These are phyloP conservation scores for Bujurquina vittata DNA, from an alignment of 2,113 vertebrate species.

Conservation along the genomic window DNA sequence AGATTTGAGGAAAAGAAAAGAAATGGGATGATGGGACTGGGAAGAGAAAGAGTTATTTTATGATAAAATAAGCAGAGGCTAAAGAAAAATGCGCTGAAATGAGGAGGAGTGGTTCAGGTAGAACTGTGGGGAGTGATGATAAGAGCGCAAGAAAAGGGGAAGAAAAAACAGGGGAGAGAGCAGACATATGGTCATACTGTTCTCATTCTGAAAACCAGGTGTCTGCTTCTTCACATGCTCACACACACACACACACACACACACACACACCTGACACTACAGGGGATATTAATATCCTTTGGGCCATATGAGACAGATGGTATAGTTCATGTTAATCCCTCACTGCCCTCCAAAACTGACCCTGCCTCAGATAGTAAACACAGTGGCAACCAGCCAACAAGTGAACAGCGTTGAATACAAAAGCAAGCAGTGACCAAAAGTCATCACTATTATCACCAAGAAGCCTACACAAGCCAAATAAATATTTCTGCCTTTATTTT, in stretches of 20 bases:
- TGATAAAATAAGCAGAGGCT: neutral
- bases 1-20: neutral
- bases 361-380: conserved; percentile 60
- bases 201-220: conserved; percentile 69
- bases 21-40: neutral
- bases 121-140: neutral
- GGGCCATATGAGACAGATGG: conserved; percentile 64
- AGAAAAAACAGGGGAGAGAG: conserved; percentile 14
- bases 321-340: conserved; percentile 57
- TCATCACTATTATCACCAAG: neutral
- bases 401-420: conserved; percentile 26
- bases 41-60: neutral
- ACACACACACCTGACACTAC: conserved; percentile 52
- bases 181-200: conserved; percentile 73
- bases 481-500: neutral
- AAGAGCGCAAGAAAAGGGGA: neutral
- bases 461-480: neutral
- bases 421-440: neutral
- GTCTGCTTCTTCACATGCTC: conserved; percentile 44
- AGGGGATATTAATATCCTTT: conserved; percentile 64
- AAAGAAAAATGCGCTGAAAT: neutral
- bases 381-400: conserved; percentile 35
- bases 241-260: conserved; percentile 5
- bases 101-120: neutral
- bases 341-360: conserved; percentile 58